Percentiles rank a stretch among this genome's conserved stretches.
phyloP scores from a whole-genome alignment of 2,888 invertebrate genomes.

The Melinaea menophilus region DNA sequence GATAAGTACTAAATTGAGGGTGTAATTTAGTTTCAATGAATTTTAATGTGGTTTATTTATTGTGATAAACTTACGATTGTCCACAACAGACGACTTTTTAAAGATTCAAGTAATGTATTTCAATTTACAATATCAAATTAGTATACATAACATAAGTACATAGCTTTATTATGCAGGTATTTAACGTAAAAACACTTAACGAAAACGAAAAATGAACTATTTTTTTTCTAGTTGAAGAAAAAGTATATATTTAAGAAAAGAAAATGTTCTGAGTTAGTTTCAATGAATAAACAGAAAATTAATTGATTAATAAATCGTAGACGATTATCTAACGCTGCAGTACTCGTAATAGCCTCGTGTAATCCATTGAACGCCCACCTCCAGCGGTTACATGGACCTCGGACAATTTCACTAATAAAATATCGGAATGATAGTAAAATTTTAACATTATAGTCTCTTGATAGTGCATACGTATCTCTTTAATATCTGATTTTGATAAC shows the following conservation, averaged over 20 bases:
- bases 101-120: no score
- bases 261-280: constrained; percentile 5
- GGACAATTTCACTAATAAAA: constrained; percentile 54
- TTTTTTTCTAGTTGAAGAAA: no score
- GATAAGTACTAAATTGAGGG: neutral
- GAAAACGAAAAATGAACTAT: no score
- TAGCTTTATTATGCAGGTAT: no score
- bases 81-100: no score
- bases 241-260: no score
- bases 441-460: constrained; percentile 53
- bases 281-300: constrained; percentile 15
- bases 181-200: no score
- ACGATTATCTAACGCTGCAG: constrained; percentile 16
- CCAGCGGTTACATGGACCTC: constrained; percentile 33
- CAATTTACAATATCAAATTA: no score
- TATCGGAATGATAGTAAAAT: constrained; percentile 59
- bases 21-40: neutral
- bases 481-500: constrained; percentile 19
- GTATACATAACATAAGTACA: no score
- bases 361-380: constrained; percentile 46
- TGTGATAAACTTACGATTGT: neutral
- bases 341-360: constrained; percentile 9
- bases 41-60: neutral
- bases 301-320: constrained; percentile 18
- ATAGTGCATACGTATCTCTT: constrained; percentile 29